Base-by-base conservation (phyloP, 2,797 vertebrate genomes). In the Telmatherina bonti region DNA sequence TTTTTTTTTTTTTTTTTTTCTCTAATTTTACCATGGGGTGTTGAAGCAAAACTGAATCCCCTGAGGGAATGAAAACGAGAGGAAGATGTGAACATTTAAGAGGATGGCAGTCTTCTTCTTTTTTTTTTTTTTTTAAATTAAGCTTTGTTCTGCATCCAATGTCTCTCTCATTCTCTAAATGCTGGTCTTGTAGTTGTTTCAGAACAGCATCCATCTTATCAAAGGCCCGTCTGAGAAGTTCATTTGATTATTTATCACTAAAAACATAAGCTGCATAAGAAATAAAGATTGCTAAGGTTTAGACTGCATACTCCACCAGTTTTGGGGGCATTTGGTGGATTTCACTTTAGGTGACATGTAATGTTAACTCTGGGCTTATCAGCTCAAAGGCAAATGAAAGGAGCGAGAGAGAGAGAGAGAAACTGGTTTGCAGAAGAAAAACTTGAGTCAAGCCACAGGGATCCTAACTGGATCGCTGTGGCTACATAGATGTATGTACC, bases 151-250 rank as follows among this genome's bases (percentile, higher is more conserved):
- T 60, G 80, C 88, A 76, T 84, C 82, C 85, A 82, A 84, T 87
- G 76, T 81, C 78, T 89, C 82, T 91, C 78, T 76, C 72, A 22
- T 56, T 89, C 76, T 89, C 79, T 88, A 82, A 87, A 61, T 85
- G 89, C 89, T 87, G 80, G 84, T 83, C 78, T 79, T 81, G 54
- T 73, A 82, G 71, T 72, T 35, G 74, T 86, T 86, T 35, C 55
- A 63, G 67, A 78, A 80, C 78, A 73, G 75, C 67, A 45, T 77
- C 78, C 81, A 77, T 88, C 78, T 93, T 93, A 91, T 91, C 89
- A 94, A 93, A 93, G 88, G 84, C 88, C 88, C 93, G 91, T 87
- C 78, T 61, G 59, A 82, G 76, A 81, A 78, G 33, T 27, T 67
- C 41, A 70, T 79, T 72, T 76, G 87, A 90, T 92, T 89, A 85